Evolutionary conservation across 2,888 invertebrate species (phyloP).

Genomic region (Brachynemurus nebulosus): DNA sequence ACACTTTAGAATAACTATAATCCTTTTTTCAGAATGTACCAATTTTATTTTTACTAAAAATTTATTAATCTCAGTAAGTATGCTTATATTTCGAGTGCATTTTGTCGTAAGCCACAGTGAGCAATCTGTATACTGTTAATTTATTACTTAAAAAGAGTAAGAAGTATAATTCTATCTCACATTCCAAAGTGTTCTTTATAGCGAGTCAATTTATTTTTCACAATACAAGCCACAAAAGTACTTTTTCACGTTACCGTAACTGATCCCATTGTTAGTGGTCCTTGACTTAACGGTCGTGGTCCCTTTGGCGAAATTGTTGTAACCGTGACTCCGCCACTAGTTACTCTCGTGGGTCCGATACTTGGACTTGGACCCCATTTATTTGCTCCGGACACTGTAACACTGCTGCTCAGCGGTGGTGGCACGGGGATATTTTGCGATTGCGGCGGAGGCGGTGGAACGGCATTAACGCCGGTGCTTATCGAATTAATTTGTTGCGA

Average conservation of each 20-base stretch:
- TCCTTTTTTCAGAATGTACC: too few species aligned
- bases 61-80: too few species aligned
- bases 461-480: conserved; percentile 17
- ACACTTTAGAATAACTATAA: too few species aligned
- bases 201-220: too few species aligned
- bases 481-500: conserved; percentile 55
- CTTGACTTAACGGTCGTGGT: conserved; percentile 37
- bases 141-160: too few species aligned
- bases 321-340: conserved; percentile 47
- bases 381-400: conserved; percentile 36
- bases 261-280: conserved; percentile 30
- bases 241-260: conserved; percentile 4
- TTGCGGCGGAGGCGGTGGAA: conserved; percentile 24
- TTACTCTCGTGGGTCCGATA: conserved; percentile 29
- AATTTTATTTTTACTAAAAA: too few species aligned
- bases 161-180: too few species aligned
- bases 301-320: conserved; percentile 41
- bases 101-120: too few species aligned
- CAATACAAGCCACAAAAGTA: background rate
- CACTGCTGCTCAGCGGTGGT: conserved; percentile 33
- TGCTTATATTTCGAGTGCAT: too few species aligned
- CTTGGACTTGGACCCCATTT: conserved; percentile 35
- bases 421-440: conserved; percentile 21
- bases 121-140: too few species aligned
- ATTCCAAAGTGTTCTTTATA: too few species aligned